Conservation (phyloP, 2,888 invertebrate genomes). For the Tachina grossa region DNA sequence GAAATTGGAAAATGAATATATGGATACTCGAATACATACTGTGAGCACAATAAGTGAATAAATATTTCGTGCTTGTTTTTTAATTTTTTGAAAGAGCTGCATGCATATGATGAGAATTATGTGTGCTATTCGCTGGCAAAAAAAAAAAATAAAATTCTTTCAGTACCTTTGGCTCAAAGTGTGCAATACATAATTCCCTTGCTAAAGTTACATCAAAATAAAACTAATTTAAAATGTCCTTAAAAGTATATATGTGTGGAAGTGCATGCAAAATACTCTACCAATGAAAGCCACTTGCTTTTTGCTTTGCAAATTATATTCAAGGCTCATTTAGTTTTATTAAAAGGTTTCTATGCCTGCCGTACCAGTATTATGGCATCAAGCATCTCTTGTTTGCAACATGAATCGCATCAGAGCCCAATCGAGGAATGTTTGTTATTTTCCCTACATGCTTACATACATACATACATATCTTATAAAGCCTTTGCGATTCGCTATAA, state of each 20-base stretch:
- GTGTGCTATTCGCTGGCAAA: constrained; percentile 18
- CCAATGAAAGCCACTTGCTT: constrained; percentile 33
- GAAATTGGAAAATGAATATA: constrained; percentile 39
- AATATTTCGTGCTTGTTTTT: constrained; percentile 19
- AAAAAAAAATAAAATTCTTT: background rate
- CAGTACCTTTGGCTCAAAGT: constrained; percentile 27
- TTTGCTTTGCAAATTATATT: constrained; percentile 39
- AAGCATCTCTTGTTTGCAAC: constrained; percentile 39
- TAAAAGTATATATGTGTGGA: background rate
- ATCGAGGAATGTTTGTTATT: constrained; percentile 9
- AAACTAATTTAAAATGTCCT: constrained; percentile 27
- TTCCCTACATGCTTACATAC: background rate
- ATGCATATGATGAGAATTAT: constrained; percentile 35
- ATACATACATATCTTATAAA: background rate
- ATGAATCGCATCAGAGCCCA: constrained; percentile 17
- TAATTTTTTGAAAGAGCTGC: constrained; percentile 9
- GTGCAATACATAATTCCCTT: background rate
- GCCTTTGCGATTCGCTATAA: background rate
- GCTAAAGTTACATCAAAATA: background rate
- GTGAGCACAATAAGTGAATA: constrained; percentile 25
- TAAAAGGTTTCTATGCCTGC: constrained; percentile 37
- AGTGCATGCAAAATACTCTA: background rate
- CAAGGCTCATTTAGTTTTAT: constrained; percentile 64
- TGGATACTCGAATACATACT: background rate
- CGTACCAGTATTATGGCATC: constrained; percentile 43